Conservation (phyloP, 2,797 vertebrate species). For the Sciurus carolinensis region DNA sequence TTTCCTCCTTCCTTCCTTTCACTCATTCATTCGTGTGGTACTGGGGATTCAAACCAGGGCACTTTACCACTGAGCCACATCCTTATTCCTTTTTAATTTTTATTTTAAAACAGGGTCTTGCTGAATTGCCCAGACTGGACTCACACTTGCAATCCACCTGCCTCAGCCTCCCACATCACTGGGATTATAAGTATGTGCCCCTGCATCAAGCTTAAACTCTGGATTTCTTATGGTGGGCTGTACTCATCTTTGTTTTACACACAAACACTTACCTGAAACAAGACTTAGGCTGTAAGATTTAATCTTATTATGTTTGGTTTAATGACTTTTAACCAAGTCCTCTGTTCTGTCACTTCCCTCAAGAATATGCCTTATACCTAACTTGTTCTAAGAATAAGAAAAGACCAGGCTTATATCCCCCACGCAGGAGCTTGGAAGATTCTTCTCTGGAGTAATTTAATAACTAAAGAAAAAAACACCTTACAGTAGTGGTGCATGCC, state of each 20-base stretch:
- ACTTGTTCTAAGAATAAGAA: neutral
- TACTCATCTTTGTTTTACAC: neutral
- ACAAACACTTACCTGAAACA: neutral
- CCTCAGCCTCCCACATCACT: too few species aligned
- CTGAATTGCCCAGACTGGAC: too few species aligned
- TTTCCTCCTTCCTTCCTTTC: too few species aligned
- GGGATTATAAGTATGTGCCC: too few species aligned
- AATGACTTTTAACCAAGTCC: neutral
- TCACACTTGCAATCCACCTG: too few species aligned
- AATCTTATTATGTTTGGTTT: neutral
- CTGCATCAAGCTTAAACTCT: too few species aligned
- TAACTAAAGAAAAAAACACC: neutral
- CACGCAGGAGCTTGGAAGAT: neutral
- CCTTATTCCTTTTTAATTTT: too few species aligned
- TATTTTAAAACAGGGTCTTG: too few species aligned
- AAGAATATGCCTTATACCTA: neutral
- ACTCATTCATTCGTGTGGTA: too few species aligned
- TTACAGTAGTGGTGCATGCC: too few species aligned
- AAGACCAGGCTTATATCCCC: neutral
- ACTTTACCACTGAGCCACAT: too few species aligned
- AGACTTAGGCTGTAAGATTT: neutral
- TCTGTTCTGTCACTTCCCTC: neutral
- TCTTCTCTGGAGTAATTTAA: neutral
- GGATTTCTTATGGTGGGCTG: neutral
- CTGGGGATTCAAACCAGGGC: too few species aligned